phyloP scores from a whole-genome alignment of 2,888 invertebrate genomes.

The Scrobipalpa costella region DNA sequence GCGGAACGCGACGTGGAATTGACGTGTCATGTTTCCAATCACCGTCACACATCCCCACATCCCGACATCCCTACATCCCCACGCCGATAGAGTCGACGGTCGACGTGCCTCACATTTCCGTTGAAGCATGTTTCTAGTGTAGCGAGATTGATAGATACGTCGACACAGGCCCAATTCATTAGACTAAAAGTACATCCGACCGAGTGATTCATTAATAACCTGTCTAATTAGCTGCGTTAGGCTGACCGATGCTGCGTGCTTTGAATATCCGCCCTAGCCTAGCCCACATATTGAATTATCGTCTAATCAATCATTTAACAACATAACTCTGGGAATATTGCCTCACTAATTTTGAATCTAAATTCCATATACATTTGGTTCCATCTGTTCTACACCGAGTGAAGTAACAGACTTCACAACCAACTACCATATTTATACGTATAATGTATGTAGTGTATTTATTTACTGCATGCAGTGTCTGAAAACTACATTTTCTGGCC shows the following conservation, averaged over 20 bases:
- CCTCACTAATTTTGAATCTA: background rate
- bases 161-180: constrained; percentile 3
- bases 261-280: background rate
- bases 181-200: background rate
- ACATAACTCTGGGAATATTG: background rate
- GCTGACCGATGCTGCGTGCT: background rate
- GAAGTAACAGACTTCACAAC: too few species aligned
- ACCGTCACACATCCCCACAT: background rate
- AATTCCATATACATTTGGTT: too few species aligned
- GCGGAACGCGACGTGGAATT: constrained; percentile 7
- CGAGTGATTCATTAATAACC: background rate
- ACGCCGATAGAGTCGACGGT: background rate
- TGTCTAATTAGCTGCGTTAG: background rate
- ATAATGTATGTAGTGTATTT: too few species aligned
- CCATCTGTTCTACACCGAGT: too few species aligned
- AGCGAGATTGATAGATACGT: background rate
- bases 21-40: constrained; percentile 6
- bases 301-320: background rate
- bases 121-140: background rate
- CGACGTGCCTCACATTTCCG: constrained; percentile 3
- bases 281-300: background rate
- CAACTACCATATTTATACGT: too few species aligned
- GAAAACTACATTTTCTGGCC: too few species aligned
- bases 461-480: too few species aligned
- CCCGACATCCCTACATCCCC: background rate